Base-by-base conservation (phyloP, 2,797 vertebrate species). In the Epinephelus awoara region DNA sequence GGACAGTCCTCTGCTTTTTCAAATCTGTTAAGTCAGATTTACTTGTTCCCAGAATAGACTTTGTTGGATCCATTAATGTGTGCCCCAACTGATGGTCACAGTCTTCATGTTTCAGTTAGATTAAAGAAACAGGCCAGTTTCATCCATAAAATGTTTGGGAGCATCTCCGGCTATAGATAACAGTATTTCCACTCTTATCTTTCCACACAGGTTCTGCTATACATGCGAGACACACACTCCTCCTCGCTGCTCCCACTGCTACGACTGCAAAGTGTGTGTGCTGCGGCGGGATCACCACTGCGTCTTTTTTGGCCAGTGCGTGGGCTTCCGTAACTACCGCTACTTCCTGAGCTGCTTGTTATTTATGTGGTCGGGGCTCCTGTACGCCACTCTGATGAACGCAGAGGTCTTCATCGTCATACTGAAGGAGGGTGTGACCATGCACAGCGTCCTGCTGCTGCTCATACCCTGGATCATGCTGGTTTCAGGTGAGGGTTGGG, bases 401-500 rank as follows among this genome's bases (percentile, higher is more conserved):
- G 95, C 96, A 0, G 96, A 97, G 52, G 96, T 97, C 68, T 96
- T 98, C 86, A 94, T 96, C 0, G 93, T 95, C 76, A 95, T 97
- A 61, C 82, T 98, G 68, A 96, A 92, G 79, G 95, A 97, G 82
- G 97, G 97, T 0, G 82, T 97, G 34, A 96, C 95, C 0, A 19
- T 97, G 54, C 97, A 97, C 88, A 97, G 96, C 0, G 50, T 96
- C 14, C 88, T 96, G 85, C 94, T 97, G 56, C 95, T 98, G 40
- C 85, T 98, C 44, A 86, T 97, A 72, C 97, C 97, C 55, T 98
- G 97, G 97, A 96, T 97, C 86, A 97, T 98, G 97, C 93, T 97
- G 0, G 85, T 98, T 34, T 97, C 96, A 88, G 97, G 6, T 34
- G 29, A 34, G 29, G 29, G 29, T 34, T 34, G 6, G 6, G 29